Evolutionary conservation across 2,113 vertebrate species (phyloP).

Genomic region (Oryzias celebensis): DNA sequence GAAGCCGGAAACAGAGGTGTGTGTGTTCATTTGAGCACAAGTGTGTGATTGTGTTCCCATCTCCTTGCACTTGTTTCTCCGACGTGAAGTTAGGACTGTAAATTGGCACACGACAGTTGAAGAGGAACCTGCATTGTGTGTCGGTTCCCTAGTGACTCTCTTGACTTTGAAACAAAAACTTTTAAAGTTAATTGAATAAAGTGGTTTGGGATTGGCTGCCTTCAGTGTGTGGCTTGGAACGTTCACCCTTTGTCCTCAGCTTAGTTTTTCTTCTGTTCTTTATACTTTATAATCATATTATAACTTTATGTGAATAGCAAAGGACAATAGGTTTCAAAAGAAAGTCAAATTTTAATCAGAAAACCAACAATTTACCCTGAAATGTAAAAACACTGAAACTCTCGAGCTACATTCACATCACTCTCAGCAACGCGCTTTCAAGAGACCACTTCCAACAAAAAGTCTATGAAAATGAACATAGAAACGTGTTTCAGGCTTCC

Average conservation of each 20-base stretch:
- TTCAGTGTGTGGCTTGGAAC: constrained; percentile 29
- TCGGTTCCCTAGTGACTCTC: constrained; percentile 49
- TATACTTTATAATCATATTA: constrained; percentile 23
- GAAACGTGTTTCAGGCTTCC: too few relatives aligned
- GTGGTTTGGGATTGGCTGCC: constrained; percentile 35
- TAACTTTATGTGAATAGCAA: not conserved
- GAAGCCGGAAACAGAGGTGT: constrained; percentile 32
- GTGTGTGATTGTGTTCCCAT: constrained; percentile 10
- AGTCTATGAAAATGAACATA: too few relatives aligned
- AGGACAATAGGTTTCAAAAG: not conserved
- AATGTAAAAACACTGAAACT: not conserved
- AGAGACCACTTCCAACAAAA: too few relatives aligned
- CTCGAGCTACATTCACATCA: too few relatives aligned
- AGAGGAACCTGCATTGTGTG: constrained; percentile 45
- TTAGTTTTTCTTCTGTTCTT: constrained; percentile 30
- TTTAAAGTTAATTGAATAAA: constrained; percentile 61
- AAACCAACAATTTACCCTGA: not conserved
- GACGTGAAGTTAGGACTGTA: constrained; percentile 58
- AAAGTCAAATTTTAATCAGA: not conserved
- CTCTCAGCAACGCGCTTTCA: too few relatives aligned
- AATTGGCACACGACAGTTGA: constrained; percentile 62
- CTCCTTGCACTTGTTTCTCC: constrained; percentile 35
- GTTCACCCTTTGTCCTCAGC: constrained; percentile 7
- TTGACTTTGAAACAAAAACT: constrained; percentile 69
- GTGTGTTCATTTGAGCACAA: constrained; percentile 18